phyloP scores from a whole-genome alignment of 1,140 invertebrate species.

The Lamellibrachia luymesi region DNA sequence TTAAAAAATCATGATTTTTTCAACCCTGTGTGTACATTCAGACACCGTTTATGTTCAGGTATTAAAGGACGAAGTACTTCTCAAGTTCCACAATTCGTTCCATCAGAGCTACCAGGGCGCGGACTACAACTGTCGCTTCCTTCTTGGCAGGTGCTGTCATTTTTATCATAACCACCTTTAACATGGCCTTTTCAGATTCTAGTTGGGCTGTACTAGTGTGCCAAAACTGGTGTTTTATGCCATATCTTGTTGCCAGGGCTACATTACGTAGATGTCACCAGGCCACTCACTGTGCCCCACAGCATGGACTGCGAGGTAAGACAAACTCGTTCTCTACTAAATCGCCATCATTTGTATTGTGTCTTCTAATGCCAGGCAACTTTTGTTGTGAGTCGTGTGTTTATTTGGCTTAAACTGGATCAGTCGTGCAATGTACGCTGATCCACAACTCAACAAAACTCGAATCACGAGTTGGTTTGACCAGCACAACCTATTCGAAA shows the following conservation, averaged over 20 bases:
- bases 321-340: not conserved
- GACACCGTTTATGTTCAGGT: conserved; percentile 33
- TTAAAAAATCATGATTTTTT: no score
- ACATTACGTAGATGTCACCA: conserved; percentile 66
- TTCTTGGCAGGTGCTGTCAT: conserved; percentile 60
- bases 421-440: no score
- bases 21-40: no score
- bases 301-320: conserved; percentile 57
- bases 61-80: conserved; percentile 56
- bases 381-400: no score
- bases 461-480: no score
- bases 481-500: no score
- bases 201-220: not conserved
- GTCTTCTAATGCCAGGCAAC: not conserved
- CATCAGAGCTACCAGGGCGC: conserved; percentile 69
- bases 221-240: conserved; percentile 18
- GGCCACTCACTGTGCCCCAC: conserved; percentile 63
- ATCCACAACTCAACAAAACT: no score
- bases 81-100: conserved; percentile 74
- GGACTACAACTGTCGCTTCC: conserved; percentile 64
- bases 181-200: not conserved
- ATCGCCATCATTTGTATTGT: not conserved
- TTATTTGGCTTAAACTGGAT: no score
- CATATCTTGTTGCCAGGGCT: conserved; percentile 41
- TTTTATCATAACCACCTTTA: not conserved